A percentile compares a stretch with the other conserved stretches of the same genome.
These are phyloP conservation scores for Ephestia elutella DNA, from an alignment of 1,140 invertebrate genomes.

Conservation along the genomic window DNA sequence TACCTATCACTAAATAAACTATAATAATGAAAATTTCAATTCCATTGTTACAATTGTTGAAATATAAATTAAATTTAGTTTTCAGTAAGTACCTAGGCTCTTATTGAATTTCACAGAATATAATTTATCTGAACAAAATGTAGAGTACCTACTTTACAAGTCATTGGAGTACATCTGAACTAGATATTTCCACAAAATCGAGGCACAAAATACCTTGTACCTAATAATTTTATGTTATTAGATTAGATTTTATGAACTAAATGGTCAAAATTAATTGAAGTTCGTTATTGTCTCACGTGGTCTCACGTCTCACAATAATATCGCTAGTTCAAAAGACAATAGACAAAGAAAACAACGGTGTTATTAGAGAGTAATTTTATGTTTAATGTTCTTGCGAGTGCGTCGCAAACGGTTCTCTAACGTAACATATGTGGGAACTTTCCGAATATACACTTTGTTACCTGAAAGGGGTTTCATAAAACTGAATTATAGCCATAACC, in stretches of 20 bases:
- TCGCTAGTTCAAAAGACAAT: conserved; percentile 13
- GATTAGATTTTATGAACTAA: background rate
- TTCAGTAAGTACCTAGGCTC: too few relatives aligned
- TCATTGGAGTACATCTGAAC: too few relatives aligned
- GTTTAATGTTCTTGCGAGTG: conserved; percentile 9
- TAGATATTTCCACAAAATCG: too few relatives aligned
- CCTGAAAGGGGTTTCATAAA: conserved; percentile 68
- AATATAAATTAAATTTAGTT: too few relatives aligned
- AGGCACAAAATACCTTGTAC: too few relatives aligned
- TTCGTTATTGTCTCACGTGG: background rate
- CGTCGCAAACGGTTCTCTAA: conserved; percentile 19
- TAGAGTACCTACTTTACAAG: too few relatives aligned
- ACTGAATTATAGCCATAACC: conserved; percentile 68
- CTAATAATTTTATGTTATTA: background rate
- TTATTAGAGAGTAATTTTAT: conserved; percentile 16
- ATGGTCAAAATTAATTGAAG: background rate
- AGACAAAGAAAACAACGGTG: conserved; percentile 18
- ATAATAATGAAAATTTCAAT: too few relatives aligned
- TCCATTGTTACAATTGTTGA: too few relatives aligned
- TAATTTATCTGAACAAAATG: too few relatives aligned
- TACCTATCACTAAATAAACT: too few relatives aligned
- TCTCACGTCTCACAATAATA: conserved; percentile 3
- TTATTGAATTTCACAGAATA: too few relatives aligned
- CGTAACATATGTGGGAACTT: conserved; percentile 55
- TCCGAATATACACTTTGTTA: conserved; percentile 61